Conservation (phyloP, 2,888 invertebrate species). For the Pseudanteris insignis region DNA sequence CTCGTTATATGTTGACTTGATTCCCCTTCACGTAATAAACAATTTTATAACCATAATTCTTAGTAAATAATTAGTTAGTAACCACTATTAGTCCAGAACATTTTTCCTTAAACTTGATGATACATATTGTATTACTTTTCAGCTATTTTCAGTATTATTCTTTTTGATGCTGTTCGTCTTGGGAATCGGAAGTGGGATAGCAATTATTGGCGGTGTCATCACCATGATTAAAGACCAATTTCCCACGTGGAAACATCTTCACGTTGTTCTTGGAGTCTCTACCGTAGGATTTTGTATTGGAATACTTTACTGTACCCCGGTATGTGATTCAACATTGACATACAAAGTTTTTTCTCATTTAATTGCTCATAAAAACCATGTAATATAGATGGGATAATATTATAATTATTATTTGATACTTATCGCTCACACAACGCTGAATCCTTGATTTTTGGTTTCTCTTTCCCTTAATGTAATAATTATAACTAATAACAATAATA, state of each 20-base stretch:
- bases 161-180: constrained; percentile 69
- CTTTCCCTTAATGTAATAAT: too few relatives aligned
- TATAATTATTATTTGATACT: constrained; percentile 61
- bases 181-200: constrained; percentile 68
- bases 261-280: constrained; percentile 61
- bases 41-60: too few relatives aligned
- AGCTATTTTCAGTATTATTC: constrained; percentile 69
- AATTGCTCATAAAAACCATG: constrained; percentile 8
- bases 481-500: too few relatives aligned
- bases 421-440: too few relatives aligned
- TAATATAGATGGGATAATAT: constrained; percentile 12
- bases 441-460: too few relatives aligned
- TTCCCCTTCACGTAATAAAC: too few relatives aligned
- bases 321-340: constrained; percentile 47
- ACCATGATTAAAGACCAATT: constrained; percentile 67
- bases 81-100: too few relatives aligned
- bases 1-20: too few relatives aligned
- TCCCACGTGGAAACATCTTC: constrained; percentile 62
- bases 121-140: constrained; percentile 18
- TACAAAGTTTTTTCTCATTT: constrained; percentile 13
- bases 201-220: constrained; percentile 65
- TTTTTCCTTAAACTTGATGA: neutral
- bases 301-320: constrained; percentile 67
- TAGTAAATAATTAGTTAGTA: too few relatives aligned
- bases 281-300: constrained; percentile 64